Base-by-base conservation (phyloP, 2,797 vertebrate species). In the Diplodus puntazzo region DNA sequence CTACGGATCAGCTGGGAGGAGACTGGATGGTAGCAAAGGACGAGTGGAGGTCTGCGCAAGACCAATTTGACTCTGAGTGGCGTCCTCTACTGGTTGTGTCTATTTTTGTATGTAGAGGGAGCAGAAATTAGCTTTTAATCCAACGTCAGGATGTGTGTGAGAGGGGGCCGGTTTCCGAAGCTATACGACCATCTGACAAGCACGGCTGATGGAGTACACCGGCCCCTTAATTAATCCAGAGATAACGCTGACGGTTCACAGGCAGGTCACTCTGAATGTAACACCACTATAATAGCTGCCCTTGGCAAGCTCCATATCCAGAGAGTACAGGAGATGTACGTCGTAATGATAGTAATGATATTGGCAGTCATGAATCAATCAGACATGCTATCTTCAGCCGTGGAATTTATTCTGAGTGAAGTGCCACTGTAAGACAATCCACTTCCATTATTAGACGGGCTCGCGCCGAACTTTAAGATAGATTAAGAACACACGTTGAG, bases 161-260 rank as follows among this genome's bases (percentile, higher is more conserved):
- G 63, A 13, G 2, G 13, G 27, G n/a, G n/a, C 4, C 10, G 8
- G 20, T 39, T 11, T 67, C 50, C 2, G 11, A 21, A 21, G 48
- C 63, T 11, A 18, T 43, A 39, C 27, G 14, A 21, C 48, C n/a
- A 67, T 67, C n/a, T 16, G 18, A 20, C 39, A 20, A 53, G n/a
- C 39, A 12, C 50, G 50, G 68, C 45, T 76, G 58, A 77, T 69
- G 52, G 14, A 58, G 30, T 18, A 39, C 52, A 25, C 63, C 18
- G 27, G 53, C 42, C 30, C 54, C 48, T 79, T 85, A 85, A 92
- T 90, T 84, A 85, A 90, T 91, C 89, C 72, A 83, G 72, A 60
- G 87, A 92, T 88, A 85, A 89, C 18, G 77, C 78, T 83, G 89
- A 85, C 53, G 23, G 90, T 90, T 91, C 90, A 88, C 67, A 65